Base-by-base conservation (phyloP, 30 jellyfish, hydroid and myxozoan species). In the Aurelia sp. region DNA sequence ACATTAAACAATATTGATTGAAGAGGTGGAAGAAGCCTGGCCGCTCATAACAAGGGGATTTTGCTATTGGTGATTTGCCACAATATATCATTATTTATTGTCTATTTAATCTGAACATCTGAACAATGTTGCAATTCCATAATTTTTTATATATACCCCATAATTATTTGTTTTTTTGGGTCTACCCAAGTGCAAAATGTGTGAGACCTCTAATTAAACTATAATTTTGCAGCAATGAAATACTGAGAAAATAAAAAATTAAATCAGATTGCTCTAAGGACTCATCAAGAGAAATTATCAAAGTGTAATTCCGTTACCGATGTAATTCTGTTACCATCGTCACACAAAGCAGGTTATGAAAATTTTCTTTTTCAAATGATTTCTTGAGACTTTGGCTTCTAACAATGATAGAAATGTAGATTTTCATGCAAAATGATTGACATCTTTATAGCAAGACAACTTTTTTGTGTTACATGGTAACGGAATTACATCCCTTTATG, bases 291-390 rank as follows among this genome's bases (percentile, higher is more conserved):
- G 69, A 59, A 59, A 59, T 12, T 10, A 59, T 59, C 69, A 59
- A 59, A 59, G 31, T 59, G 69, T 59, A 59, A 59, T 59, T 59
- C 69, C 67, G 67, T 59, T 59, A 59, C 69, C 69, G 27, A 12
- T 59, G 69, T 59, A 59, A 59, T 59, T 59, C 69, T 59, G 69
- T 58, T 58, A 58, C 67, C 67, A 58, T 11, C 13, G 67, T 58
- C 0, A 58, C 67, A 58, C 67, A 4, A 59, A 59, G 69, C 69
- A 59, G 69, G 69, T 59, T 59, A 59, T 12, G 69, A 59, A 59
- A 59, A 11, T 59, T 11, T 59, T 58, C 8, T 59, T 59, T 59
- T 59, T 6, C 69, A 11, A 4, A 59, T 59, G 69, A 11, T 59
- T 59, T 59, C 69, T 59, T 59, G 69, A 59, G 35, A 59, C 33